phyloP scores from a whole-genome alignment of 1,140 invertebrate species.

The Lordiphosa mommai region DNA sequence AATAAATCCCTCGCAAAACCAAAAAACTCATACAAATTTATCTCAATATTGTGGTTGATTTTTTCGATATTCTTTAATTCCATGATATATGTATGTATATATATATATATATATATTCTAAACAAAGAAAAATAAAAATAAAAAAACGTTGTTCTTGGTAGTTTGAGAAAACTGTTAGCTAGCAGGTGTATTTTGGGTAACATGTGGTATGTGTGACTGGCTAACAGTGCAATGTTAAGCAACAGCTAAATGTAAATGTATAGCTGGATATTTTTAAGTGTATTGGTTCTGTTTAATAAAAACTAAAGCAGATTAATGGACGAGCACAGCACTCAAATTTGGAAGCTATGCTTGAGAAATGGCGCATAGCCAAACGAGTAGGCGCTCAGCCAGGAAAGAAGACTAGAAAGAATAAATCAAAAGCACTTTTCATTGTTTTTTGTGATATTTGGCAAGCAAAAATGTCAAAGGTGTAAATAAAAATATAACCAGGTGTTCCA shows the following conservation, averaged over 20 bases:
- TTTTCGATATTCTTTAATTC: slow-evolving; percentile 22
- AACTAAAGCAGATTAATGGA: not conserved
- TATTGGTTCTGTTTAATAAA: slow-evolving; percentile 2
- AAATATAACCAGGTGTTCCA: too few species aligned
- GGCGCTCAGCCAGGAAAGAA: slow-evolving; percentile 21
- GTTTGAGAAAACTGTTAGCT: slow-evolving; percentile 16
- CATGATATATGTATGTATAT: too few species aligned
- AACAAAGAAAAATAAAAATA: slow-evolving; percentile 16
- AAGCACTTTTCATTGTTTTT: too few species aligned
- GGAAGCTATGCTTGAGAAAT: slow-evolving; percentile 47
- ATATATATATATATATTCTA: slow-evolving; percentile 15
- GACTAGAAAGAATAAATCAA: slow-evolving; percentile 50
- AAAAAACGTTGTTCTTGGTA: not conserved
- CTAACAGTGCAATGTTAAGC: slow-evolving; percentile 29
- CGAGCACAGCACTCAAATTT: slow-evolving; percentile 36
- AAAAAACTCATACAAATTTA: slow-evolving; percentile 1
- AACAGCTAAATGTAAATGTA: slow-evolving; percentile 20
- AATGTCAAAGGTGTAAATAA: too few species aligned
- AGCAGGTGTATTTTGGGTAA: not conserved
- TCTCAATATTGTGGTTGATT: slow-evolving; percentile 4
- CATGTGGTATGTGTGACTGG: slow-evolving; percentile 20
- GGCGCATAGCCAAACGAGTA: slow-evolving; percentile 62
- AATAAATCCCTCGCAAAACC: slow-evolving; percentile 10
- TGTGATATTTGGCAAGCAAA: slow-evolving; percentile 6
- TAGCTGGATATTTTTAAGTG: slow-evolving; percentile 19